Percentiles rank a stretch among this genome's conserved stretches.
Evolutionary conservation across 2,113 vertebrate genomes (phyloP).

Genomic region (Cheilinus undulatus): DNA sequence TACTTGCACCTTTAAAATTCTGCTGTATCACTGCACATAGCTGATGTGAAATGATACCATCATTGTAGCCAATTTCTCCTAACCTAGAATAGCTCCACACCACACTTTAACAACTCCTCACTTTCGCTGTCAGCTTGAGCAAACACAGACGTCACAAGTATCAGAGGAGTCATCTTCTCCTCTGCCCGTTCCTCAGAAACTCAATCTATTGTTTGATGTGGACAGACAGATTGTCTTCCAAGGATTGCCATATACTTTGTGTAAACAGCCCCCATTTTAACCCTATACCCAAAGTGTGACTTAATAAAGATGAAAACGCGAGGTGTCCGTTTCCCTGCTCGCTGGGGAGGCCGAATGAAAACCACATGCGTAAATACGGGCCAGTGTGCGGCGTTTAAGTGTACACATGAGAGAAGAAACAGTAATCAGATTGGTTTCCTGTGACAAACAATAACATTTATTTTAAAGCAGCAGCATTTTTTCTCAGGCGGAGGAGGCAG

Average conservation of each 20-base stretch:
- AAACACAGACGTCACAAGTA: constrained; percentile 74
- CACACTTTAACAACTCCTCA: constrained; percentile 66
- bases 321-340: constrained; percentile 63
- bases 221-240: constrained; percentile 75
- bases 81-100: constrained; percentile 68
- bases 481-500: constrained; percentile 90
- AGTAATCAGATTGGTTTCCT: constrained; percentile 97
- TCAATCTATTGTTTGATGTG: constrained; percentile 74
- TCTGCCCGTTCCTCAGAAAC: constrained; percentile 64
- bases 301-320: constrained; percentile 77
- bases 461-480: constrained; percentile 90
- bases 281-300: constrained; percentile 77
- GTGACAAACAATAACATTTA: constrained; percentile 99
- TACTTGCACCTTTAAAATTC: background rate
- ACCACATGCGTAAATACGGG: constrained; percentile 96
- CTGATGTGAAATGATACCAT: constrained; percentile 52
- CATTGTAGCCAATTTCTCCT: constrained; percentile 49
- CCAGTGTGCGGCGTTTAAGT: constrained; percentile 86
- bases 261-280: constrained; percentile 75
- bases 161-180: constrained; percentile 54
- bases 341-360: constrained; percentile 82
- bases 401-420: constrained; percentile 84
- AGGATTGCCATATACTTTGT: constrained; percentile 69
- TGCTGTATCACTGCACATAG: constrained; percentile 22
- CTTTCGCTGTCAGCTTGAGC: constrained; percentile 76